Evolutionary conservation across 2,888 invertebrate species (phyloP).

Genomic region (Thymelicus sylvestris): DNA sequence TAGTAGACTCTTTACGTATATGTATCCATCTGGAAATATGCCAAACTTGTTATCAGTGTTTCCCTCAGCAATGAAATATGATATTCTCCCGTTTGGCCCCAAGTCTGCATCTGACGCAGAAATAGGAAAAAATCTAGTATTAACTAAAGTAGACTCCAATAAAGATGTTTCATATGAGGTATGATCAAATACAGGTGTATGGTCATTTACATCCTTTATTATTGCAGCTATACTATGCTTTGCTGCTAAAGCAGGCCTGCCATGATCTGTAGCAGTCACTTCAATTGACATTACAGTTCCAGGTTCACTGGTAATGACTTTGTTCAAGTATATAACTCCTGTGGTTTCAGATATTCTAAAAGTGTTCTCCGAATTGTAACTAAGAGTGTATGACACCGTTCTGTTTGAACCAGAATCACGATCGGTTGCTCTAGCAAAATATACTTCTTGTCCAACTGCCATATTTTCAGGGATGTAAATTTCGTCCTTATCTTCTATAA

Average conservation of each 20-base stretch:
- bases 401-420: conserved; percentile 95
- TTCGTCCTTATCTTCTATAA: conserved; percentile 91
- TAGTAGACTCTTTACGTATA: conserved; percentile 93
- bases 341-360: conserved; percentile 94
- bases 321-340: conserved; percentile 94
- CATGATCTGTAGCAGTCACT: conserved; percentile 94
- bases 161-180: conserved; percentile 97
- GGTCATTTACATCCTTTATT: conserved; percentile 96
- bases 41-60: conserved; percentile 95
- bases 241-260: conserved; percentile 89
- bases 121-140: conserved; percentile 95
- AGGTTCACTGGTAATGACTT: conserved; percentile 90
- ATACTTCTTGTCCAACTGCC: conserved; percentile 97
- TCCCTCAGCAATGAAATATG: conserved; percentile 93
- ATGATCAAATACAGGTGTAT: conserved; percentile 96
- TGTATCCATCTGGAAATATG: conserved; percentile 96
- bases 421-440: conserved; percentile 94
- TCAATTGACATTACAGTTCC: conserved; percentile 89
- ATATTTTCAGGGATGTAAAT: conserved; percentile 93
- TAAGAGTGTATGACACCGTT: conserved; percentile 91
- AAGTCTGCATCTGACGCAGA: conserved; percentile 95
- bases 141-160: conserved; percentile 95
- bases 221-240: conserved; percentile 89
- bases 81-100: conserved; percentile 91
- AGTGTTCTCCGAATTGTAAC: conserved; percentile 91